Percentiles rank a stretch among this genome's conserved stretches.
phyloP scores from a whole-genome alignment of 2,888 invertebrate species.

The Megastigmus dorsalis region DNA sequence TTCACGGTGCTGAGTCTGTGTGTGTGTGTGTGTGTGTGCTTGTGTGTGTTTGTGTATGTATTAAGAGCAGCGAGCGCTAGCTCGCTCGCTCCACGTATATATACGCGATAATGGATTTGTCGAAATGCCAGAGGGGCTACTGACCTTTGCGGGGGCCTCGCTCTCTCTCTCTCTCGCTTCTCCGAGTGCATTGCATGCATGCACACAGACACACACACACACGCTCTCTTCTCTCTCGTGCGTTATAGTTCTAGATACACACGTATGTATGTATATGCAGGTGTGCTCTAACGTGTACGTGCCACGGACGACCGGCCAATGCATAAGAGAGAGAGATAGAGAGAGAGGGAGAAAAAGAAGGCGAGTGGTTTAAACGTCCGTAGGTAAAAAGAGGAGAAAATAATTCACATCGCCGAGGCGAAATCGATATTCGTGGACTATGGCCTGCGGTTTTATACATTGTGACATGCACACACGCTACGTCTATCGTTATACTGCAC shows the following conservation, averaged over 20 bases:
- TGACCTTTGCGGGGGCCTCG: conserved; percentile 31
- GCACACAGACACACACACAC: too few relatives aligned
- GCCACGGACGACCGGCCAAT: too few relatives aligned
- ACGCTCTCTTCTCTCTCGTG: neutral
- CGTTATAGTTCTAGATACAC: conserved; percentile 2
- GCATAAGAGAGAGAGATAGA: too few relatives aligned
- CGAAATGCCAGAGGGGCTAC: conserved; percentile 37
- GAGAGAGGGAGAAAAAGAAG: neutral
- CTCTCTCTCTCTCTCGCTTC: too few relatives aligned
- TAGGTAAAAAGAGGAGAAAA: conserved; percentile 60
- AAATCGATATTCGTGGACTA: conserved; percentile 58
- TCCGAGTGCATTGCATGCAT: conserved; percentile 35
- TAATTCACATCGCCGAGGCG: conserved; percentile 58
- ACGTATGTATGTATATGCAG: neutral
- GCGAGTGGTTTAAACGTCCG: conserved; percentile 59
- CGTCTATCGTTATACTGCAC: neutral
- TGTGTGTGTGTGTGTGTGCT: too few relatives aligned
- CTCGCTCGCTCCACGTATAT: too few relatives aligned
- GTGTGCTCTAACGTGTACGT: too few relatives aligned
- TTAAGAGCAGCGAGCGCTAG: too few relatives aligned
- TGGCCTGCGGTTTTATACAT: conserved; percentile 22
- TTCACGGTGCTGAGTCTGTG: too few relatives aligned
- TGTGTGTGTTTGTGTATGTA: too few relatives aligned
- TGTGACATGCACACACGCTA: too few relatives aligned
- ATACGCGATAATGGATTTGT: conserved; percentile 40